Conservation (phyloP, 2,113 vertebrate species). For the Haemorhous mexicanus region DNA sequence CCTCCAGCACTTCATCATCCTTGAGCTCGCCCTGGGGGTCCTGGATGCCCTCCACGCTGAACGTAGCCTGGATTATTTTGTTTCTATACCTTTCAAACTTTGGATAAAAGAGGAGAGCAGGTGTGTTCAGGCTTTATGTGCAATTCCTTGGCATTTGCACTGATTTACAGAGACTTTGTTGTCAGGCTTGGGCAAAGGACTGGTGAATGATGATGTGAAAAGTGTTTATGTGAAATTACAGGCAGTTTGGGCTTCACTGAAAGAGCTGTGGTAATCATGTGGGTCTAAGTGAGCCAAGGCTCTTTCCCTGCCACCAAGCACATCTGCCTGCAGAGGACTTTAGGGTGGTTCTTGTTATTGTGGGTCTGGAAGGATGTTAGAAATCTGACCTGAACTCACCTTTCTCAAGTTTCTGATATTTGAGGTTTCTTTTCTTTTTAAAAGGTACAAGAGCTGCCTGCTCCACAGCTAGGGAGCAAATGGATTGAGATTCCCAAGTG, state of each 20-base stretch:
- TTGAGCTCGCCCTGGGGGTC: constrained; percentile 5
- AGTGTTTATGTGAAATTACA: not conserved
- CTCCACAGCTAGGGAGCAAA: not conserved
- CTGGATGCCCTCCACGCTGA: constrained; percentile 9
- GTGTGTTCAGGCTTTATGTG: not conserved
- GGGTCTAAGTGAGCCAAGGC: not conserved
- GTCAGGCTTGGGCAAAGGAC: not conserved
- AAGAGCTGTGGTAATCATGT: not conserved
- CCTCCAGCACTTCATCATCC: constrained; percentile 60
- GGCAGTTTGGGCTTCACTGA: not conserved
- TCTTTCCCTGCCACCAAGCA: not conserved
- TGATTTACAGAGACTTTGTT: not conserved
- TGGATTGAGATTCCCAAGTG: not conserved
- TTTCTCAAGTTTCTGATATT: not conserved
- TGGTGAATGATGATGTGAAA: not conserved
- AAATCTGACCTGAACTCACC: not conserved
- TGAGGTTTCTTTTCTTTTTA: not conserved
- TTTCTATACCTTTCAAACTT: constrained; percentile 72
- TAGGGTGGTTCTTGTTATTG: not conserved
- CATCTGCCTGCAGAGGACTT: not conserved
- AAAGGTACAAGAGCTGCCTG: not conserved
- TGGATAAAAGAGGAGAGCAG: not conserved
- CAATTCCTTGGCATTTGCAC: not conserved
- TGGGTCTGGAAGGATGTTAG: not conserved
- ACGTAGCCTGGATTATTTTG: constrained; percentile 69